Conservation (phyloP, 2,797 vertebrate species). For the Pelobates cultripes region DNA sequence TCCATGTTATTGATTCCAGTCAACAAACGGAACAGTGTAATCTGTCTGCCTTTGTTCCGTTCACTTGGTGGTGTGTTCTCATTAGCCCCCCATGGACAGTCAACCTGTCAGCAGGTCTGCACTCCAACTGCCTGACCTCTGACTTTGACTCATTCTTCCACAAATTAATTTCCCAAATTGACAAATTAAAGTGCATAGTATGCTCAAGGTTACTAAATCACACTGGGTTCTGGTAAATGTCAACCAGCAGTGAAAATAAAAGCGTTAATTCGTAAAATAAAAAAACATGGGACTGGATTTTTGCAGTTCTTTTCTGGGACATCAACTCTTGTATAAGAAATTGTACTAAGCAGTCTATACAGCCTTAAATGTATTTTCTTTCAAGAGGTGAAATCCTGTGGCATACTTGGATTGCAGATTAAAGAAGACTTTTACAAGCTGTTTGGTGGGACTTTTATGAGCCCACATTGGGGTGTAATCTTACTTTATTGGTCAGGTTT, state of each 20-base stretch:
- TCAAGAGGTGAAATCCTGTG: constrained; percentile 47
- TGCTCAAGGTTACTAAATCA: constrained; percentile 72
- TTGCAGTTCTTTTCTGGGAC: constrained; percentile 28
- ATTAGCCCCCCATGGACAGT: constrained; percentile 78
- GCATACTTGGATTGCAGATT: constrained; percentile 49
- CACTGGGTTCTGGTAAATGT: constrained; percentile 73
- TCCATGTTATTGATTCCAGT: constrained; percentile 74
- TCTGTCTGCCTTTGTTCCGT: constrained; percentile 78
- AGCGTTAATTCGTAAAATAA: constrained; percentile 47
- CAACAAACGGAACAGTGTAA: constrained; percentile 70
- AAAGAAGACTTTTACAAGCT: constrained; percentile 52
- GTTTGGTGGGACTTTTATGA: constrained; percentile 55
- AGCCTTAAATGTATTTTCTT: constrained; percentile 23
- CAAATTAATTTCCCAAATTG: constrained; percentile 82
- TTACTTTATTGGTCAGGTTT: constrained; percentile 42
- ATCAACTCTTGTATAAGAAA: constrained; percentile 30
- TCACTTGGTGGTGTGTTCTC: constrained; percentile 74
- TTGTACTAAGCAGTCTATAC: constrained; percentile 36
- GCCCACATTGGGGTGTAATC: constrained; percentile 35
- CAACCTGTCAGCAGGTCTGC: constrained; percentile 77
- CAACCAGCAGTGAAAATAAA: constrained; percentile 55
- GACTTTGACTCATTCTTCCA: constrained; percentile 78
- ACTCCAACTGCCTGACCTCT: constrained; percentile 78
- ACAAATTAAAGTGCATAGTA: constrained; percentile 74
- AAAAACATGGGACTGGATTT: constrained; percentile 26